Percentiles rank a stretch among this genome's conserved stretches.
These are phyloP conservation scores for Loxodonta africana DNA, from an alignment of 2,113 vertebrate species.

Conservation along the genomic window DNA sequence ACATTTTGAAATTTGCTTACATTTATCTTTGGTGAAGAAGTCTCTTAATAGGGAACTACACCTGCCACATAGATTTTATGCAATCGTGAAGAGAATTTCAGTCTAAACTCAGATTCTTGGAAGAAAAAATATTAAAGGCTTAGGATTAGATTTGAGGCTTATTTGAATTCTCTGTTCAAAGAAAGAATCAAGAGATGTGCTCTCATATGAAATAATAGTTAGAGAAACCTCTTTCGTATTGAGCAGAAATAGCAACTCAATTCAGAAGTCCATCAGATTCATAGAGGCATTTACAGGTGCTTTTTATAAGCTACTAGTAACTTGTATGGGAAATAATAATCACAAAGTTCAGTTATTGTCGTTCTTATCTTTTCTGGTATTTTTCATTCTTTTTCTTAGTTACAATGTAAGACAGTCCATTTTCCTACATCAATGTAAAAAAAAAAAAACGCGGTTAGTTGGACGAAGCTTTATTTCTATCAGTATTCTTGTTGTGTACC, in stretches of 20 bases:
- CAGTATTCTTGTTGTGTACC: no score
- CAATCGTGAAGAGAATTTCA: slow-evolving; percentile 9
- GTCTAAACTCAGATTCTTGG: slow-evolving; percentile 29
- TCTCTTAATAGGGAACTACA: not conserved
- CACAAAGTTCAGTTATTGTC: not conserved
- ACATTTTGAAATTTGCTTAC: slow-evolving; percentile 49
- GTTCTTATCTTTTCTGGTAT: not conserved
- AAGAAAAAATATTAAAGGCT: not conserved
- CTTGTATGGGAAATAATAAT: not conserved
- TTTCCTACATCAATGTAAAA: slow-evolving; percentile 11
- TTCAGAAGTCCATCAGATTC: slow-evolving; percentile 14
- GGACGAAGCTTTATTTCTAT: not conserved
- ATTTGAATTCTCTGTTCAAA: slow-evolving; percentile 18
- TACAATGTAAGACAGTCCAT: not conserved
- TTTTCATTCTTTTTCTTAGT: slow-evolving; percentile 1
- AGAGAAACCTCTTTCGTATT: slow-evolving; percentile 48
- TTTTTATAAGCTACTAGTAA: slow-evolving; percentile 10
- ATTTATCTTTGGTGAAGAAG: slow-evolving; percentile 41
- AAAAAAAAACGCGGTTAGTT: not conserved
- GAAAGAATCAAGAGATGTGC: slow-evolving; percentile 9
- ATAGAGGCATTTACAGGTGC: not conserved
- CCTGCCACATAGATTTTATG: slow-evolving; percentile 14
- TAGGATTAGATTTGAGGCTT: slow-evolving; percentile 51
- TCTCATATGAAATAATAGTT: slow-evolving; percentile 9
- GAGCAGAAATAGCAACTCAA: not conserved